Evolutionary conservation across 1,140 invertebrate genomes (phyloP), one percentile per base, ranked within the genome.

Genomic region (Calycopis cecrops): DNA sequence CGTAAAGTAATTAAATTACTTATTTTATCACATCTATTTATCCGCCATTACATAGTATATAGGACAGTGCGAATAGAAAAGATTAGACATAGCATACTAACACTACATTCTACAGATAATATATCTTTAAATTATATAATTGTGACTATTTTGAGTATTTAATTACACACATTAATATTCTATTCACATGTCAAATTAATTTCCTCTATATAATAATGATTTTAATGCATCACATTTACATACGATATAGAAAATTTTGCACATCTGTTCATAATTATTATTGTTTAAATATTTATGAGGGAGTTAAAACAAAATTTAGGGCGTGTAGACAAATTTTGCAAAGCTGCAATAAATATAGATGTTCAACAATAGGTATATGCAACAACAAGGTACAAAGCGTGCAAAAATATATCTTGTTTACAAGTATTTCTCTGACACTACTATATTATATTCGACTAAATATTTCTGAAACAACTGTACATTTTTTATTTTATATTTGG

Each of bases 211-310:
- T 14, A 3, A 14, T 44, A 44, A 44, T 44, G 4, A 28, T 44
- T 44, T 44, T 44, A n/a, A 44, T 44, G 40, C 40, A 44, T 44
- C 40, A 14, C 38, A 16, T 44, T 44, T 16, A 16, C 40, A 44
- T 44, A 44, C n/a, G 40, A 44, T 14, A 44, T 44, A 44, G 14
- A 44, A 44, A 44, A 16, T 44, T 16, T 44, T 1, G 40, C 40
- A 9, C 40, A 44, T 9, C 40, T 44, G 40, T 16, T 44, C 40
- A 6, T 16, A 44, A 44, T 12, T 16, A 14, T 44, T 44, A 9
- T 14, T 16, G 16, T 14, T 40, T 44, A 44, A 28, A 28, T 28
- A 28, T 28, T 28, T 28, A 28, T 28, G 21, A 28, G 6, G 2
- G 21, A 3, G 21, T 3, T 28, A 6, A 28, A 28, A 28, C 21